These are phyloP conservation scores for Diabrotica balteata DNA, from an alignment of 2,888 invertebrate genomes.

Conservation along the genomic window DNA sequence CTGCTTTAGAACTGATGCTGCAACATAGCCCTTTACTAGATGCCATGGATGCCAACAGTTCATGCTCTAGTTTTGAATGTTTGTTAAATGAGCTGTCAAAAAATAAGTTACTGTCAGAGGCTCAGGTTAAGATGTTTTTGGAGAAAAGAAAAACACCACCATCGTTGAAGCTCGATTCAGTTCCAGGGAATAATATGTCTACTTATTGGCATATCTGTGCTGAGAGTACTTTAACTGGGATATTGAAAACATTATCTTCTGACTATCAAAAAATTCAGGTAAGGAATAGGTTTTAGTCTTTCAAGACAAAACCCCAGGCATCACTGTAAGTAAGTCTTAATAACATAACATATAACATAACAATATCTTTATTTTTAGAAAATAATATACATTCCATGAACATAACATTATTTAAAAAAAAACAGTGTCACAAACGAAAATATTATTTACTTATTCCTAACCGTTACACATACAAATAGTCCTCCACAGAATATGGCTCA, in stretches of 20 bases:
- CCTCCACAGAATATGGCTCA: too few species aligned
- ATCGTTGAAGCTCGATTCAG: constrained; percentile 62
- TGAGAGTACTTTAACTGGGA: constrained; percentile 86
- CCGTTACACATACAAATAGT: too few species aligned
- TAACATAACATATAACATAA: too few species aligned
- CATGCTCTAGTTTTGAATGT: constrained; percentile 86
- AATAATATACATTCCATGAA: too few species aligned
- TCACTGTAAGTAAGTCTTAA: neutral
- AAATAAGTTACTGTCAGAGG: constrained; percentile 79
- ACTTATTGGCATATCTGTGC: constrained; percentile 80
- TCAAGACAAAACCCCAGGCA: too few species aligned
- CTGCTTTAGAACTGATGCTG: constrained; percentile 84
- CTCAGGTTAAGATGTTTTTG: constrained; percentile 75
- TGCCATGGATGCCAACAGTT: constrained; percentile 87
- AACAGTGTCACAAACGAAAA: too few species aligned
- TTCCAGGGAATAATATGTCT: constrained; percentile 72
- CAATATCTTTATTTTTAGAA: too few species aligned
- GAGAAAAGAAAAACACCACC: constrained; percentile 63
- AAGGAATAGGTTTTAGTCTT: constrained; percentile 5
- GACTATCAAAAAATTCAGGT: constrained; percentile 85
- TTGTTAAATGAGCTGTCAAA: constrained; percentile 83
- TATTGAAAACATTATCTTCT: constrained; percentile 88
- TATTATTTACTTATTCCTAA: too few species aligned
- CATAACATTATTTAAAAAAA: too few species aligned
- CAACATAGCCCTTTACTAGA: constrained; percentile 86